These are phyloP conservation scores for Hyaena hyaena DNA, from an alignment of 2,113 vertebrate species.

Conservation along the genomic window DNA sequence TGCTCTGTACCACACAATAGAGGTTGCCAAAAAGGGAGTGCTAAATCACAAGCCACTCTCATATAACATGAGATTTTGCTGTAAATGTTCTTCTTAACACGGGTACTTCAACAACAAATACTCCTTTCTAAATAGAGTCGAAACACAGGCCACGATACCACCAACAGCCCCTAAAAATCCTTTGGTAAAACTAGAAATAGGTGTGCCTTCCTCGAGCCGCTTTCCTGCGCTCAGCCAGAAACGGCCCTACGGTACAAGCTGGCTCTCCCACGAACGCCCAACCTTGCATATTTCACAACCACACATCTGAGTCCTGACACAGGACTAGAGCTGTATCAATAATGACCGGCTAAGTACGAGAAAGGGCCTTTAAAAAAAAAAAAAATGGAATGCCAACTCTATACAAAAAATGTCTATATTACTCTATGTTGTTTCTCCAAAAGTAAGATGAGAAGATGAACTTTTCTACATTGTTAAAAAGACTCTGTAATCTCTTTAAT, in stretches of 20 bases:
- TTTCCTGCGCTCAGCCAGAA: background rate
- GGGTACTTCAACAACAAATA: constrained; percentile 10
- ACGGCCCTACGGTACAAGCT: background rate
- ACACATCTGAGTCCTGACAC: background rate
- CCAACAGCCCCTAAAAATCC: background rate
- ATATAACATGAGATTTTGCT: background rate
- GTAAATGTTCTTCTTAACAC: background rate
- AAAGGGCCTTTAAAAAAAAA: background rate
- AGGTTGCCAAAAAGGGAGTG: background rate
- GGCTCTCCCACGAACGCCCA: background rate
- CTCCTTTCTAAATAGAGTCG: background rate
- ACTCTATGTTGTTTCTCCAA: background rate
- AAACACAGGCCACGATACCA: background rate
- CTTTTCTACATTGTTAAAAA: background rate
- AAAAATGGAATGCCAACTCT: background rate
- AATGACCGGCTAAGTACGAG: background rate
- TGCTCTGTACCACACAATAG: background rate
- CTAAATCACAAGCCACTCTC: background rate
- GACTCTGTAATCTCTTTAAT: background rate
- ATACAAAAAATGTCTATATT: background rate
- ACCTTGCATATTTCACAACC: background rate
- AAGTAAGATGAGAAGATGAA: background rate
- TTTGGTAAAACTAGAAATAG: background rate
- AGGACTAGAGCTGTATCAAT: background rate
- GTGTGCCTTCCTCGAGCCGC: background rate